Evolutionary conservation across 2,113 vertebrate species (phyloP), one percentile per base, ranked within the genome.

Genomic region (Perca flavescens): DNA sequence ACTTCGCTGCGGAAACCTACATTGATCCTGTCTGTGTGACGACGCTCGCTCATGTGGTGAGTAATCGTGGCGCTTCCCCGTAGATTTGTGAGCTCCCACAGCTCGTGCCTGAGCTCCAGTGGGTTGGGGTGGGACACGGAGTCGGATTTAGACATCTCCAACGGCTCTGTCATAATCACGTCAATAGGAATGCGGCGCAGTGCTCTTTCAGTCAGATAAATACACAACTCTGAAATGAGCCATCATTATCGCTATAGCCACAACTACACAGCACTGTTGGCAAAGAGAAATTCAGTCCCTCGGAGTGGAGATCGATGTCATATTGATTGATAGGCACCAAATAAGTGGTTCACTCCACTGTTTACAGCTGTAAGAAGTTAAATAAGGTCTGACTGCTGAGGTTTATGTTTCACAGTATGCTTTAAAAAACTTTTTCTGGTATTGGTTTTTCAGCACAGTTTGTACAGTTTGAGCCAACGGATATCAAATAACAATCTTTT

Each of bases 251-350:
- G 21, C 71, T 36, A 8, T 43, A 2, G 49, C 73, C 78, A 74
- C 62, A 77, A 84, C 78, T 74, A 69, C 74, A 46, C 83, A 77
- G 74, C 63, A 10, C 50, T 54, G 34, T 75, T 68, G 67, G n/a
- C 66, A 74, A 13, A 73, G 74, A 83, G 28, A 56, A 61, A 73
- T 75, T 77, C 56, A 46, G 77, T 85, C 64, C 71, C 40, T 36
- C 78, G 34, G 62, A 73, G 77, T 62, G 40, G 80, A 83, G 79
- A 82, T 88, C 79, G 77, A 87, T 89, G 72, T 68, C 81, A 61
- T 65, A 80, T 84, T 82, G 87, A 93, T 84, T 82, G 69, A 77
- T 62, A 64, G 77, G 74, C 77, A 80, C 75, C 82, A 74, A 86
- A 89, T 67, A 80, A 89, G 80, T 67, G 65, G 46, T 74, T 77